Conservation (phyloP, 2,113 vertebrate genomes). For the Nannospalax galili region DNA sequence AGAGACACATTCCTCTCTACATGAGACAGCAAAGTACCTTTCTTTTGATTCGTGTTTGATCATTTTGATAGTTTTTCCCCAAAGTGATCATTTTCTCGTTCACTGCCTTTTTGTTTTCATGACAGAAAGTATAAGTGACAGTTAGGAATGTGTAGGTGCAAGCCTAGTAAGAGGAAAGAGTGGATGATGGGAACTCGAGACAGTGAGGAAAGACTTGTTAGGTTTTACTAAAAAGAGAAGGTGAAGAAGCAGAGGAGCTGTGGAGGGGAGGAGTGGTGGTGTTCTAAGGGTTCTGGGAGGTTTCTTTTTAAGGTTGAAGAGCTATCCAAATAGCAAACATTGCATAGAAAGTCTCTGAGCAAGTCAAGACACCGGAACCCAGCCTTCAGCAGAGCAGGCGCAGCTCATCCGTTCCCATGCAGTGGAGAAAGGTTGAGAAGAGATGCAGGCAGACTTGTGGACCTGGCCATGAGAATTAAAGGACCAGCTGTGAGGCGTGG, state of each 20-base stretch:
- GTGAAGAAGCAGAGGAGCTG: no score
- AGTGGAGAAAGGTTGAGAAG: not conserved
- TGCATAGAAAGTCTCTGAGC: not conserved
- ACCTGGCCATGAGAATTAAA: not conserved
- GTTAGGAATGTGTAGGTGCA: no score
- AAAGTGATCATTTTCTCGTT: no score
- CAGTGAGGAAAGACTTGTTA: no score
- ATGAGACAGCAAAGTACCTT: no score
- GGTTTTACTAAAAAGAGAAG: no score
- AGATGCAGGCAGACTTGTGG: not conserved
- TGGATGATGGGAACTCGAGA: not conserved
- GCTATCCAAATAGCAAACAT: not conserved
- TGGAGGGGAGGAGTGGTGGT: no score
- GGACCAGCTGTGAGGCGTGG: not conserved
- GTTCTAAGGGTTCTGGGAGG: not conserved
- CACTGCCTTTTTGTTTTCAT: no score
- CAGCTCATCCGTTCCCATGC: not conserved
- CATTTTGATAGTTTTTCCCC: no score
- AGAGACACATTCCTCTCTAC: no score
- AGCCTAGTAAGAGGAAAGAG: not conserved
- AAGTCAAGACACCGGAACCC: not conserved
- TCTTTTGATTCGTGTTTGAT: no score
- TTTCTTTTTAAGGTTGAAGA: not conserved
- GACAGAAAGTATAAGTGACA: no score
- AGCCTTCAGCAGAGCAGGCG: not conserved